Evolutionary conservation across 2,113 vertebrate species (phyloP).

Genomic region (Melospiza melodia): DNA sequence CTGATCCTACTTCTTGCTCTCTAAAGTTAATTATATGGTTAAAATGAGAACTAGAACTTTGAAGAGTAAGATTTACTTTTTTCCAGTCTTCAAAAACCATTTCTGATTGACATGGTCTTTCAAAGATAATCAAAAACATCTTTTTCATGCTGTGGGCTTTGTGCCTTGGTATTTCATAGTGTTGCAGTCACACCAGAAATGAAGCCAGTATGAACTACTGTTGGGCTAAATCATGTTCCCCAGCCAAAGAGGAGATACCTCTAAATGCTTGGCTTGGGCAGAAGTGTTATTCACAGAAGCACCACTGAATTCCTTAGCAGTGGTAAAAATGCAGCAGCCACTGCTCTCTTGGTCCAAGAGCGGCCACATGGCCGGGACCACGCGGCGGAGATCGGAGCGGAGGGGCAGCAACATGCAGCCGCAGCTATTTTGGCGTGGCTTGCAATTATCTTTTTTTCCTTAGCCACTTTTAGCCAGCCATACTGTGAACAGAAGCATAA

Average conservation of each 20-base stretch:
- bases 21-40: neutral
- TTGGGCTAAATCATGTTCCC: neutral
- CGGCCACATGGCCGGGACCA: fast-evolving
- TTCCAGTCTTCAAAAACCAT: neutral
- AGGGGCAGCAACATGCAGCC: fast-evolving
- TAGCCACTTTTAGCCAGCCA: neutral
- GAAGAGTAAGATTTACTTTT: neutral
- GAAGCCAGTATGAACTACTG: neutral
- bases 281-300: neutral
- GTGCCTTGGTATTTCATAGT: neutral
- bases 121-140: neutral
- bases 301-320: neutral
- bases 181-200: neutral
- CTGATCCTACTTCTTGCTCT: neutral
- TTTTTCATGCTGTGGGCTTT: neutral
- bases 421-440: neutral
- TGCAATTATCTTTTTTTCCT: neutral
- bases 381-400: fast-evolving
- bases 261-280: neutral
- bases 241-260: neutral
- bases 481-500: neutral
- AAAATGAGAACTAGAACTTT: neutral
- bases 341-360: neutral
- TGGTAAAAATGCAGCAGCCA: neutral
- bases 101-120: neutral